These are phyloP conservation scores for Glaucomys volans DNA, from an alignment of 2,113 vertebrate genomes.

Conservation along the genomic window DNA sequence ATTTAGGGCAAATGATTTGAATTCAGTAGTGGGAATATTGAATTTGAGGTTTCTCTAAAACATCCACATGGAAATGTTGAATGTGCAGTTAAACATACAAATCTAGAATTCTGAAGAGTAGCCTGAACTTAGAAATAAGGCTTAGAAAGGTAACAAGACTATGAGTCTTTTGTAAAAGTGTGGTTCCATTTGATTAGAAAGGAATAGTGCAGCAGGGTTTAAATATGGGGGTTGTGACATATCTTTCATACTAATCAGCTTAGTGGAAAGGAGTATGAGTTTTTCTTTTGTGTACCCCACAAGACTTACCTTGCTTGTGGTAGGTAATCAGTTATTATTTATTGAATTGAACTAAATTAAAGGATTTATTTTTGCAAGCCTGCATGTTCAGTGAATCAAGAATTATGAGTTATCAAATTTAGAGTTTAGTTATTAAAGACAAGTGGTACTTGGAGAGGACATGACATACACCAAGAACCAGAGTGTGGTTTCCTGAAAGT, in stretches of 20 bases:
- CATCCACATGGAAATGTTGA: not conserved
- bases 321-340: not conserved
- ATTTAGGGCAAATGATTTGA: not conserved
- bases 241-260: not conserved
- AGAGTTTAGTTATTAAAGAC: conserved; percentile 32
- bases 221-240: not conserved
- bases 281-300: not conserved
- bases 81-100: not conserved
- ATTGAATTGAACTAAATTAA: not conserved
- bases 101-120: not conserved
- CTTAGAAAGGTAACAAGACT: conserved; percentile 5
- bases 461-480: not conserved
- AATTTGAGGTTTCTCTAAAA: not conserved
- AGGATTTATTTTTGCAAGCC: not conserved
- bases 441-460: not conserved
- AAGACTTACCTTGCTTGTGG: not conserved
- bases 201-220: not conserved
- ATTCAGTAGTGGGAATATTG: not conserved
- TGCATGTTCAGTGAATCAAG: conserved; percentile 28
- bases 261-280: not conserved
- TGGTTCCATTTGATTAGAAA: not conserved
- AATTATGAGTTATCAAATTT: conserved; percentile 39
- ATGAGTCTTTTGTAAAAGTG: not conserved
- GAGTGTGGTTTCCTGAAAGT: conserved; percentile 70
- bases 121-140: conserved; percentile 9